Evolutionary conservation across 37 sponge, comb jelly and placozoan genomes (phyloP).

Genomic region (Axinella damicornis): DNA sequence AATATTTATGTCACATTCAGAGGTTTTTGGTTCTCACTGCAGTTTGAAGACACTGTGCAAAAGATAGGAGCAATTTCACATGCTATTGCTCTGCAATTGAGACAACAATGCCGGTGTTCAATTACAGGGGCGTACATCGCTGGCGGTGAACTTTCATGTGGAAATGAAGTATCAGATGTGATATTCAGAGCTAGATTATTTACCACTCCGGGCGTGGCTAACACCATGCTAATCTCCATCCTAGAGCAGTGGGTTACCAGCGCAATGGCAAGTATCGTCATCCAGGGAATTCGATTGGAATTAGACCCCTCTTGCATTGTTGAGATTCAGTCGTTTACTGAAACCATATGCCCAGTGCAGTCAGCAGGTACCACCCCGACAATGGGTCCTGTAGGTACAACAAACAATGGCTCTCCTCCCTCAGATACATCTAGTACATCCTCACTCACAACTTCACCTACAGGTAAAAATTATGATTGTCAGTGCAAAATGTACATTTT

Average conservation of each 20-base stretch:
- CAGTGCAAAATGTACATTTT: too few relatives aligned
- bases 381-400: too few relatives aligned
- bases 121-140: constrained; percentile 21
- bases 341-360: constrained; percentile 7
- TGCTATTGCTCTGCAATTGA: not conserved
- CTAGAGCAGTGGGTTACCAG: constrained; percentile 14
- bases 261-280: not conserved
- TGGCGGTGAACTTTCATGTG: constrained; percentile 11
- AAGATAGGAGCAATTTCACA: not conserved
- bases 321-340: not conserved
- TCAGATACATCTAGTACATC: too few relatives aligned
- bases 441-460: too few relatives aligned
- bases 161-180: not conserved
- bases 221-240: not conserved
- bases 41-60: not conserved
- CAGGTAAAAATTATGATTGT: too few relatives aligned
- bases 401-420: too few relatives aligned
- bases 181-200: constrained; percentile 13
- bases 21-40: not conserved
- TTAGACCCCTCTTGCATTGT: not conserved
- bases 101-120: not conserved
- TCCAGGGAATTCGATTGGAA: not conserved
- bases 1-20: not conserved
- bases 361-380: too few relatives aligned
- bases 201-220: constrained; percentile 4